phyloP scores from a whole-genome alignment of 2,797 vertebrate species.

The Alcedo atthis region DNA sequence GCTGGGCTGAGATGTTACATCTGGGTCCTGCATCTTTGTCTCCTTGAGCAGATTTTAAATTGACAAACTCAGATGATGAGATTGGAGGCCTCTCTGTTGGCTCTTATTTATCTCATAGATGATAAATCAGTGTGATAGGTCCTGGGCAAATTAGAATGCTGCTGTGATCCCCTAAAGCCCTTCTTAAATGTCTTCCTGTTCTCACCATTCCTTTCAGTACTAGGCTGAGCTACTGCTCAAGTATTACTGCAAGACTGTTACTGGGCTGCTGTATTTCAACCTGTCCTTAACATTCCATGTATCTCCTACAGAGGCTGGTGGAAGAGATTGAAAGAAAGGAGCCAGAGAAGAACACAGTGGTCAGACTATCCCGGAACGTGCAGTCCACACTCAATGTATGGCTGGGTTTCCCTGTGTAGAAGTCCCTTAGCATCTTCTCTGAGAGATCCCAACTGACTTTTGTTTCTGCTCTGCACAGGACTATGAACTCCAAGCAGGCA shows the following conservation, averaged over 20 bases:
- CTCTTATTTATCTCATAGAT: neutral
- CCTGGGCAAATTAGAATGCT: neutral
- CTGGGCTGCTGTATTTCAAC: neutral
- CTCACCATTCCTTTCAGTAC: neutral
- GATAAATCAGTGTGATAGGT: neutral
- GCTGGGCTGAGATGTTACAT: neutral
- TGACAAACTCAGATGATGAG: neutral
- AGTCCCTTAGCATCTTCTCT: neutral
- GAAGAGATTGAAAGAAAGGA: constrained; percentile 89
- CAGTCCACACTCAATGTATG: constrained; percentile 87
- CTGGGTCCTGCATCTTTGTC: neutral
- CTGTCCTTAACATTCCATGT: neutral
- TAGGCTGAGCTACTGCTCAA: neutral
- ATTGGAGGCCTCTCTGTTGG: neutral
- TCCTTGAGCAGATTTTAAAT: neutral
- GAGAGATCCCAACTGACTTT: neutral
- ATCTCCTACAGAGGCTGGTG: constrained; percentile 82
- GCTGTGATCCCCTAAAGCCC: neutral
- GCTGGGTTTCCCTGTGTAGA: neutral
- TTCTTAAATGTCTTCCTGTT: neutral
- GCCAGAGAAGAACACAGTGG: constrained; percentile 79
- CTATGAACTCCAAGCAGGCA: constrained; percentile 86
- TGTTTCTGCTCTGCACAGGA: constrained; percentile 79
- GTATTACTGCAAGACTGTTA: neutral
- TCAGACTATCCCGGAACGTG: constrained; percentile 86